phyloP scores from a whole-genome alignment of 2,888 invertebrate species.

The Phortica okadai region DNA sequence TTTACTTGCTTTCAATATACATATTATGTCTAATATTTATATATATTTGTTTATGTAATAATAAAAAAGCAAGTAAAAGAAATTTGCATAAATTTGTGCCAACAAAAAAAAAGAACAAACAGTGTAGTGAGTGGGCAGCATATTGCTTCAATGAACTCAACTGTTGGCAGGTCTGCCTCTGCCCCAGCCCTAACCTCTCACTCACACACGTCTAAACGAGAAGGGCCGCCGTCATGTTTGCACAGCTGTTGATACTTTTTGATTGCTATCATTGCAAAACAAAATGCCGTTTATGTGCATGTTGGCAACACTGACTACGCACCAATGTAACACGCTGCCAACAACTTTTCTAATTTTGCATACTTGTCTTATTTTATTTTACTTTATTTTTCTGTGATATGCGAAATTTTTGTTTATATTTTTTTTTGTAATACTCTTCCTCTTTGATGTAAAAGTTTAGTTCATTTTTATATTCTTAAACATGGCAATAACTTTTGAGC shows the following conservation, averaged over 20 bases:
- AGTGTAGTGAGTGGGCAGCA: neutral
- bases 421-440: neutral
- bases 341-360: slow-evolving; percentile 42
- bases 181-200: slow-evolving; percentile 22
- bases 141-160: slow-evolving; percentile 12
- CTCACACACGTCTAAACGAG: slow-evolving; percentile 28
- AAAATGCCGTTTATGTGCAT: neutral
- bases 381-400: neutral
- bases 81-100: slow-evolving; percentile 22
- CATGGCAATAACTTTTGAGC: too few species aligned
- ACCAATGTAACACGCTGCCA: slow-evolving; percentile 15
- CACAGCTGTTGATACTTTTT: slow-evolving; percentile 56
- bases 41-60: neutral
- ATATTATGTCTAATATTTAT: neutral
- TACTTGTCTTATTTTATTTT: neutral
- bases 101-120: neutral
- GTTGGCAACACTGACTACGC: slow-evolving; percentile 17
- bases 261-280: slow-evolving; percentile 48
- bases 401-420: neutral
- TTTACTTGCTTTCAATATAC: too few species aligned
- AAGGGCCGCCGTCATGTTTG: slow-evolving; percentile 11
- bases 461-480: neutral
- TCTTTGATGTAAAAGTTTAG: neutral
- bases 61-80: slow-evolving; percentile 3
- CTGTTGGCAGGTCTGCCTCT: neutral